Percentiles rank a stretch among this genome's conserved stretches.
phyloP scores from a whole-genome alignment of 2,797 vertebrate species.

The Megaceryle alcyon region DNA sequence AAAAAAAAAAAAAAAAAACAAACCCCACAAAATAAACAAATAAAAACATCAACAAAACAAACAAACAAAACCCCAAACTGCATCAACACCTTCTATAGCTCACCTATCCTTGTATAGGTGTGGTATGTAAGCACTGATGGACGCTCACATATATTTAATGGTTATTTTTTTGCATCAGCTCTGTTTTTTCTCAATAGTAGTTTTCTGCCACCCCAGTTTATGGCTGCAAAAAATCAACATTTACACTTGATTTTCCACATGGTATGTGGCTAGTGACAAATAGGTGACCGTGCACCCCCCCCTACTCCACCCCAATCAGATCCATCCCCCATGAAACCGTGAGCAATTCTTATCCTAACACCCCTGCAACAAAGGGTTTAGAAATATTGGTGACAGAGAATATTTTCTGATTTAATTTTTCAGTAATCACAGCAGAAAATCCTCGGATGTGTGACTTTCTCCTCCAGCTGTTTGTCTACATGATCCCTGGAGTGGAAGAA shows the following conservation, averaged over 20 bases:
- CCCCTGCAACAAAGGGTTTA: background rate
- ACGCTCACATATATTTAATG: background rate
- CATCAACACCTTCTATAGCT: background rate
- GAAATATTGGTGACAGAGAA: background rate
- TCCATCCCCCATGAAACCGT: background rate
- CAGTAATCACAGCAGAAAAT: background rate
- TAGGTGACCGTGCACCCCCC: background rate
- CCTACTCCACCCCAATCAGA: background rate
- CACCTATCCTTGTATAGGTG: accelerated
- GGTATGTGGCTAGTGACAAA: background rate
- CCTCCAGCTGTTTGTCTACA: background rate
- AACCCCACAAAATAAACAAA: too few species aligned
- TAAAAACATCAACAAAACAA: too few species aligned
- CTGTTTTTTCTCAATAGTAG: background rate
- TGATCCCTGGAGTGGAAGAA: background rate
- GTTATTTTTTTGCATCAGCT: background rate
- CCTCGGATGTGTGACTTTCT: background rate
- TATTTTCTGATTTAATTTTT: background rate
- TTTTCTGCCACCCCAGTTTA: background rate
- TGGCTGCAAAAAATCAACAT: background rate
- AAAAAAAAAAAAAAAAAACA: too few species aligned
- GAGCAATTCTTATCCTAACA: background rate
- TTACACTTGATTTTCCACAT: background rate
- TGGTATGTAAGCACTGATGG: background rate
- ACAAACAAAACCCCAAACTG: background rate